Conservation (phyloP, 2,888 invertebrate genomes). For the Lathronympha strigana region DNA sequence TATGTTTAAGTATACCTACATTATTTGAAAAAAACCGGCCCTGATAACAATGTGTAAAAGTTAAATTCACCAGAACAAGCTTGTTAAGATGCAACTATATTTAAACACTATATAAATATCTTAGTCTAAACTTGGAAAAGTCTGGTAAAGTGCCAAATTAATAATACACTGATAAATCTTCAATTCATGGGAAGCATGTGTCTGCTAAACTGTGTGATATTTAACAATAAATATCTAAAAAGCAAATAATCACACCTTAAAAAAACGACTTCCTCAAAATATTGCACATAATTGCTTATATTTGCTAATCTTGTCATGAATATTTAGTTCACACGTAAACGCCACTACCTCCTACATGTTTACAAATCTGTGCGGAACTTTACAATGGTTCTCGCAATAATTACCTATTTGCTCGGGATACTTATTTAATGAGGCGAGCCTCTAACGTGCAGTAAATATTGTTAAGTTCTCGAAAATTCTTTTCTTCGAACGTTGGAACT, state of each 20-base stretch:
- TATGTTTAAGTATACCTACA: not conserved
- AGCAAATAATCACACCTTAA: constrained; percentile 22
- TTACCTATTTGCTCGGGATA: constrained; percentile 34
- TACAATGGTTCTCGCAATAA: constrained; percentile 29
- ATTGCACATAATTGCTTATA: constrained; percentile 22
- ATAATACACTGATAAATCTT: not conserved
- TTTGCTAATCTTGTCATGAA: constrained; percentile 33
- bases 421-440: constrained; percentile 41
- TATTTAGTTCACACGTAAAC: constrained; percentile 41
- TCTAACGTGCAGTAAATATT: constrained; percentile 37
- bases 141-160: constrained; percentile 21
- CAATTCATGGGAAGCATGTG: not conserved
- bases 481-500: constrained; percentile 30
- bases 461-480: constrained; percentile 36
- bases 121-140: constrained; percentile 9
- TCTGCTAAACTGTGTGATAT: not conserved
- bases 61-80: not conserved
- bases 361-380: constrained; percentile 41
- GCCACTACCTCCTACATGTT: constrained; percentile 38
- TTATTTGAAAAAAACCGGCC: not conserved
- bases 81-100: constrained; percentile 16
- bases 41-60: not conserved
- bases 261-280: constrained; percentile 27
- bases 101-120: constrained; percentile 19
- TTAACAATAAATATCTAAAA: constrained; percentile 5